Conservation (phyloP, 1,140 invertebrate genomes). For the Drosophila orosa region DNA sequence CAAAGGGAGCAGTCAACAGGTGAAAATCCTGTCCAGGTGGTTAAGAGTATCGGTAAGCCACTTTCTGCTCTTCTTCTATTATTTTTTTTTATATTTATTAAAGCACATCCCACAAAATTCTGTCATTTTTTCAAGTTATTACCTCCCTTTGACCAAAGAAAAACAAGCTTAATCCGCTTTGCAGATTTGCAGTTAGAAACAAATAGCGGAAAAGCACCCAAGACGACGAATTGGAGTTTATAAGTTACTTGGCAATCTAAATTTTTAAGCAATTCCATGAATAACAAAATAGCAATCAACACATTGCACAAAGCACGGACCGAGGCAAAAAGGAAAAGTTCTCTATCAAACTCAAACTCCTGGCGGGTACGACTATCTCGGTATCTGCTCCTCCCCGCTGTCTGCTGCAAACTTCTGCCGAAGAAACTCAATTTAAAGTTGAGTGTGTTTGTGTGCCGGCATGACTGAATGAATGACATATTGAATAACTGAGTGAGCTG, state of each 20-base stretch:
- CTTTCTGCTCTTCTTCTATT: not conserved
- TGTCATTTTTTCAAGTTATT: conserved; percentile 16
- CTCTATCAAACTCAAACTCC: conserved; percentile 43
- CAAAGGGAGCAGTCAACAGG: conserved; percentile 47
- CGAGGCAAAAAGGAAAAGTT: conserved; percentile 44
- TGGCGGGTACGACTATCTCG: conserved; percentile 9
- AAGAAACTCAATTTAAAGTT: conserved; percentile 72
- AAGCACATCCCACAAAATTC: not conserved
- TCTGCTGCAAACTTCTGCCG: conserved; percentile 28
- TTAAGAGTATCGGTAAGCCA: not conserved
- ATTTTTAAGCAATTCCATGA: conserved; percentile 78
- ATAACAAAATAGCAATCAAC: conserved; percentile 74
- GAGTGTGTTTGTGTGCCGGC: conserved; percentile 25
- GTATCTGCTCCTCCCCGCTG: conserved; percentile 28
- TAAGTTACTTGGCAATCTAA: conserved; percentile 65
- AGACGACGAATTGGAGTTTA: conserved; percentile 29
- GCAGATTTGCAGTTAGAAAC: not conserved
- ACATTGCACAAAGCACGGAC: conserved; percentile 33
- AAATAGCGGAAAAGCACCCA: conserved; percentile 9
- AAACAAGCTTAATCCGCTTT: conserved; percentile 45
- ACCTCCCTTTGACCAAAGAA: not conserved
- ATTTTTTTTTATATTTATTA: not conserved
- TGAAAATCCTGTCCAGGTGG: conserved; percentile 24
- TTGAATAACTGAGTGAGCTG: conserved; percentile 47
- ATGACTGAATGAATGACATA: conserved; percentile 62